Evolutionary conservation across 2,888 invertebrate species (phyloP), one percentile per base, ranked within the genome.

Genomic region (Caenorhabditis japonica): DNA sequence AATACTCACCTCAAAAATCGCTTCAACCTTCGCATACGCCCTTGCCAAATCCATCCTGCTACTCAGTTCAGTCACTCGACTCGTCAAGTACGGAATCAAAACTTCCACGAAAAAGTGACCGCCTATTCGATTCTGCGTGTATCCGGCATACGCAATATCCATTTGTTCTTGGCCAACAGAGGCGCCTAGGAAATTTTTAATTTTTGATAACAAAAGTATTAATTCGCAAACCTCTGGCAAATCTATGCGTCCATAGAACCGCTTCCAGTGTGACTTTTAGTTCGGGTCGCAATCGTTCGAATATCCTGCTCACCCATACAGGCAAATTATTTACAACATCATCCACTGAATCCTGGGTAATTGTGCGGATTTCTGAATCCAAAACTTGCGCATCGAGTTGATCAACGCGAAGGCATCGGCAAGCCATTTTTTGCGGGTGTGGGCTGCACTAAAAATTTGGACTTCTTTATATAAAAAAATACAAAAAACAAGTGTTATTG

Each of bases 111-210:
- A n/a, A 25, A 79, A 79, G 41, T 80, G 76, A 4, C 39, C 30
- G 1, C n/a, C 21, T n/a, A 76, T 59, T 38, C 46, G 12, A n/a
- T 61, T 61, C 10, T 30, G 21, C 13, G 62, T 44, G 39, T 80
- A 80, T 17, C 62, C 61, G 13, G 61, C 25, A 55, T 78, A 80
- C 5, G 75, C 80, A 41, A 89, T 81, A 46, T 85, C 87, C 71
- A 88, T 75, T 53, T 88, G 82, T 44, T 86, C 77, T 66, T 89
- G 89, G 12, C 89, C 89, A 33, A 88, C 73, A 8, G 88, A 88
- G 1, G 87, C 79, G 13, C 75, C 77, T 69, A 30, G 33, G 8
- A 27, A 27, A 3, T 12, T 43, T 43, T 13, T 21, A 12, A 1
- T 15, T 4, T 17, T 23, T 47, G 23, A 19, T 27, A 25, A 33